phyloP scores from a whole-genome alignment of 2,888 invertebrate species.

The Chouioia cunea region DNA sequence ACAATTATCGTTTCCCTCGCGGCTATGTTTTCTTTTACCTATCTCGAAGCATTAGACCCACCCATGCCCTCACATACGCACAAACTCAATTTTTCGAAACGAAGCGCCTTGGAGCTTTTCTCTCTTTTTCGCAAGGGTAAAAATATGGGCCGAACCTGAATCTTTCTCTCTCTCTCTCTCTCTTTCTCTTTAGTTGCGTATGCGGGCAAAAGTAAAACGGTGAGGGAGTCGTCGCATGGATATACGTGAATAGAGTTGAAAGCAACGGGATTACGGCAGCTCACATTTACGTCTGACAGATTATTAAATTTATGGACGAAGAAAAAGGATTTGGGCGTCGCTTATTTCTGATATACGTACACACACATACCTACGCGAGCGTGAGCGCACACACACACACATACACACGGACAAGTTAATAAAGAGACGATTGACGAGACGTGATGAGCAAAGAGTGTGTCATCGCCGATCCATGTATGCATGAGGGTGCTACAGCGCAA shows the following conservation, averaged over 20 bases:
- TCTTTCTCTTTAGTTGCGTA: neutral
- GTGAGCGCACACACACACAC: too few relatives aligned
- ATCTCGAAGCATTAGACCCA: neutral
- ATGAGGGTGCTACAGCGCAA: neutral
- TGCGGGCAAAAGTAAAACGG: constrained; percentile 15
- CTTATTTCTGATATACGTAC: too few relatives aligned
- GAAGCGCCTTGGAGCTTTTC: neutral
- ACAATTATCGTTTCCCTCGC: constrained; percentile 3
- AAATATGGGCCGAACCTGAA: constrained; percentile 30
- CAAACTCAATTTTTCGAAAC: neutral
- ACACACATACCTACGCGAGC: too few relatives aligned
- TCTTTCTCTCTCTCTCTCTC: too few relatives aligned
- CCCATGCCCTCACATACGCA: neutral
- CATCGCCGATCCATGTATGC: constrained; percentile 1
- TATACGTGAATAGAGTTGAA: constrained; percentile 54
- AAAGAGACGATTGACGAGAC: constrained; percentile 4
- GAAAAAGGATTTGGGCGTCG: constrained; percentile 34
- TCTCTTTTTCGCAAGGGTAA: constrained; percentile 29
- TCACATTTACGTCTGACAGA: constrained; percentile 53
- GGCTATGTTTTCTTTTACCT: neutral
- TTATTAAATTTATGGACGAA: constrained; percentile 58
- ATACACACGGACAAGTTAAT: too few relatives aligned
- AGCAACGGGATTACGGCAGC: constrained; percentile 49
- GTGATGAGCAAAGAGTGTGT: constrained; percentile 18
- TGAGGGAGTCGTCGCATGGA: neutral